Evolutionary conservation across 1,140 invertebrate species (phyloP).

Genomic region (Zophobas morio): DNA sequence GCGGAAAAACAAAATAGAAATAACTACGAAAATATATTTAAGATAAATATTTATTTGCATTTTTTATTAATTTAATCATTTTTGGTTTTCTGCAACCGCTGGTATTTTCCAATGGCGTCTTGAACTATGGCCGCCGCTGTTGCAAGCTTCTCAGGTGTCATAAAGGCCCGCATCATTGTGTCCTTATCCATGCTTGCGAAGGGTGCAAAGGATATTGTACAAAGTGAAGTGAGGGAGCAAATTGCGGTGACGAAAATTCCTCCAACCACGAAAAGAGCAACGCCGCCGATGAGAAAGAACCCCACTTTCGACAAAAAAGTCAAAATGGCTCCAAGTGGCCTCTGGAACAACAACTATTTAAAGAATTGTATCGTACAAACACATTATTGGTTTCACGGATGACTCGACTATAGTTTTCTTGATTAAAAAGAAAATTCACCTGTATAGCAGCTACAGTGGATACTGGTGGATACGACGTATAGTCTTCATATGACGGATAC

Average conservation of each 20-base stretch:
- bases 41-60: no score
- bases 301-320: constrained; percentile 68
- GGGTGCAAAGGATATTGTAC: constrained; percentile 73
- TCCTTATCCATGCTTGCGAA: constrained; percentile 62
- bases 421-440: no score
- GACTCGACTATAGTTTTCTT: no score
- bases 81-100: constrained; percentile 68
- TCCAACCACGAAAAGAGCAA: constrained; percentile 66
- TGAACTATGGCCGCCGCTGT: constrained; percentile 74
- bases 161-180: constrained; percentile 67
- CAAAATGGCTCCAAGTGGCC: no score
- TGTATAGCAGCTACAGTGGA: no score
- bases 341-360: no score
- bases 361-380: no score
- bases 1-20: no score
- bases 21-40: no score
- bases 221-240: constrained; percentile 78
- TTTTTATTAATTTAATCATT: neutral
- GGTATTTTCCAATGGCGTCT: constrained; percentile 77
- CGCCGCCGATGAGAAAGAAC: constrained; percentile 71
- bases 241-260: constrained; percentile 71
- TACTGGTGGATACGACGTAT: no score
- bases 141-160: constrained; percentile 73
- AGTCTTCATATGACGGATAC: no score
- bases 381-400: no score